phyloP scores from a whole-genome alignment of 2,888 invertebrate genomes.

The Patella pellucida region DNA sequence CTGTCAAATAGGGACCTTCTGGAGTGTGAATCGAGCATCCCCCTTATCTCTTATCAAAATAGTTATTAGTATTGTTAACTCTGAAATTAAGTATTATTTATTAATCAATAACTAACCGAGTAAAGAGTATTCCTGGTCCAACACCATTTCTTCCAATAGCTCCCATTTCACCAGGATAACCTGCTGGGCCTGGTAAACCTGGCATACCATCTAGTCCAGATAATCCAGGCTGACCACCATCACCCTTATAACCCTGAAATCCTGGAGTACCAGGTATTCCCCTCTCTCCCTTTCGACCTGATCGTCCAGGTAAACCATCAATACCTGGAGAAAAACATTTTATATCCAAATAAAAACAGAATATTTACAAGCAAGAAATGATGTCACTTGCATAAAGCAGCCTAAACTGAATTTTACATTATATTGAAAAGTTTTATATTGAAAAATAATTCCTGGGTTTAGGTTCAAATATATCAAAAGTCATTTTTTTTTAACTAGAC shows the following conservation, averaged over 20 bases:
- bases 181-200: constrained; percentile 75
- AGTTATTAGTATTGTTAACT: no score
- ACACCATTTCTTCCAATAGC: constrained; percentile 72
- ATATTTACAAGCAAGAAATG: not conserved
- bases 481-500: no score
- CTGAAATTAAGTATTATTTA: no score
- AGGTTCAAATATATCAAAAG: no score
- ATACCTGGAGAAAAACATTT: constrained; percentile 29
- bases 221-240: constrained; percentile 51
- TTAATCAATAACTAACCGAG: constrained; percentile 49
- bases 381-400: no score
- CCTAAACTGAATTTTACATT: no score
- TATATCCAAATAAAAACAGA: not conserved
- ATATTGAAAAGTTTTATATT: no score
- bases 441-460: no score
- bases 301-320: constrained; percentile 39
- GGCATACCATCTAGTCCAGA: constrained; percentile 44
- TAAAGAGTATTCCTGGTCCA: constrained; percentile 62
- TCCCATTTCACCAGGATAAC: constrained; percentile 76
- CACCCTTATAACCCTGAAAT: constrained; percentile 38
- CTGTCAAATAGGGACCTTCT: no score
- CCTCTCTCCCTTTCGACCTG: constrained; percentile 31
- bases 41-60: no score
- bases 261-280: constrained; percentile 32
- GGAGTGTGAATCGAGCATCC: no score